phyloP scores from a whole-genome alignment of 1,140 invertebrate genomes.

The Apis laboriosa region DNA sequence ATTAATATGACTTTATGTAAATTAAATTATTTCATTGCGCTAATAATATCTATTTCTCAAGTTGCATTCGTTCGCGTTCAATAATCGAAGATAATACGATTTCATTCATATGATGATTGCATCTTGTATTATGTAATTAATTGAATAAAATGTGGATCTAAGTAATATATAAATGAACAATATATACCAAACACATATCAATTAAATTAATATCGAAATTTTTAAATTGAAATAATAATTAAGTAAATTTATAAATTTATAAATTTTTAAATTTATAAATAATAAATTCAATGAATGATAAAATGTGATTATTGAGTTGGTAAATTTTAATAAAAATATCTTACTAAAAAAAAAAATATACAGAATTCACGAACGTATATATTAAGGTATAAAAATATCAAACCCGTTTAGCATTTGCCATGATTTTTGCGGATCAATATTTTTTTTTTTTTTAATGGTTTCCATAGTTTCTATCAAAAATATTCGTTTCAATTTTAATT shows the following conservation, averaged over 20 bases:
- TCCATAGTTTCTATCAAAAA: not conserved
- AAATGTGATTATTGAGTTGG: too few relatives aligned
- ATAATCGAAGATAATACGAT: constrained; percentile 47
- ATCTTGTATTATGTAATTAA: not conserved
- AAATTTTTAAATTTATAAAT: too few relatives aligned
- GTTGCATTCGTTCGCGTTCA: constrained; percentile 36
- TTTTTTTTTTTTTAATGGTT: not conserved
- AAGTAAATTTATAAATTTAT: too few relatives aligned
- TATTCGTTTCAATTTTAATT: not conserved
- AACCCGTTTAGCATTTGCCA: not conserved
- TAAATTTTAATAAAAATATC: too few relatives aligned
- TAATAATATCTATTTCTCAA: constrained; percentile 28
- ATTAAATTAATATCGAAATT: not conserved
- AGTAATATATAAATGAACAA: not conserved
- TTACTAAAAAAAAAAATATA: not conserved
- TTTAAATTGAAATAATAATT: too few relatives aligned
- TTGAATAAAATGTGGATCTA: not conserved
- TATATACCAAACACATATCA: not conserved
- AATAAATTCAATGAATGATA: too few relatives aligned
- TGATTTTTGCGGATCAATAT: not conserved
- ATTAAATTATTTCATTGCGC: not conserved
- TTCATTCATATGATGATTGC: constrained; percentile 48
- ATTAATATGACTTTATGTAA: constrained; percentile 17
- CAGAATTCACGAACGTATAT: not conserved
- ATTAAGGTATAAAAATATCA: not conserved